Base-by-base conservation (phyloP, 2,888 invertebrate species). In the Bombyx huttoni region DNA sequence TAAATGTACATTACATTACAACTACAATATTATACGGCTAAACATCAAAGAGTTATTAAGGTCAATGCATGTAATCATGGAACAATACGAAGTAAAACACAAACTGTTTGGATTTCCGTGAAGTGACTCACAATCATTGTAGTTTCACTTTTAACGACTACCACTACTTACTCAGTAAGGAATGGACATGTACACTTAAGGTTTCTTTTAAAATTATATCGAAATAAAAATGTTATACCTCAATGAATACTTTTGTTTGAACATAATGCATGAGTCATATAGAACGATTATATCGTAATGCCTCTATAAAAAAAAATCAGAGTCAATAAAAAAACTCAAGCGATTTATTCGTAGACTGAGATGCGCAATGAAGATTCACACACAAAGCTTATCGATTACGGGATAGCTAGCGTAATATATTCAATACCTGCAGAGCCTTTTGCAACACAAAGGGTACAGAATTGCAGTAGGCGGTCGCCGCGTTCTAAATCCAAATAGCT, bases 331-430 rank as follows among this genome's bases (percentile, higher is more conserved):
- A n/a, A 64, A 64, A 75, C 68, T 70, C 72, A 68, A 63, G 63
- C 54, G 51, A 48, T 53, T 62, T 67, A 60, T 64, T 62, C 58
- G 40, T 57, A 49, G 46, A 61, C 56, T 61, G 68, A 61, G 75
- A 78, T 72, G 69, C 67, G 78, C 72, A 79, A 74, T 69, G 62
- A 68, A 63, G 68, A 67, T 65, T 61, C 64, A 52, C 58, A 52
- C 52, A 60, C 56, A 70, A 65, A 73, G 70, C 70, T 60, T 71
- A 74, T 74, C 69, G 59, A 60, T 63, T 54, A 52, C 57, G 58
- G 57, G 64, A 60, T 59, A 63, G 56, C 52, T 58, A 50, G 51
- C 51, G 58, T 52, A 46, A 53, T 57, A 62, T 52, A 59, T 40
- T 40, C 40, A 40, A 40, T 40, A 40, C 40, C 60, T 56, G 48